Evolutionary conservation across 2,888 invertebrate species (phyloP), one percentile per base, ranked within the genome.

Genomic region (Eledona agricola): DNA sequence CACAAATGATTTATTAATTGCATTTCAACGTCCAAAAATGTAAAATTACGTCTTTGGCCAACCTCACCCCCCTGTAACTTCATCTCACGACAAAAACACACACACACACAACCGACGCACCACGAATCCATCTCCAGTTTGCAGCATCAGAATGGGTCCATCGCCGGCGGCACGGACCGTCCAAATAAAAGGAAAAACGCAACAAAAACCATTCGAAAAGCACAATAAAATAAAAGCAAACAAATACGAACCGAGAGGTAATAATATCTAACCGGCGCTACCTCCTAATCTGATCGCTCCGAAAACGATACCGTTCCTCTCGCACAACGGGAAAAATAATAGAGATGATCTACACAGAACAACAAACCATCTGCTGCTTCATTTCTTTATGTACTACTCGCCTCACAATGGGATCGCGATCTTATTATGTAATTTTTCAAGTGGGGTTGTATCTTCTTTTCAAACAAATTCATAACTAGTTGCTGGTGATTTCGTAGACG

Each of bases 341-440:
- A 37, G 47, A 47, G 12, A 12, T 11, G 3, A 32, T 32, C 16
- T 9, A 26, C 25, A 34, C 26, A 9, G 11, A 23, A 40, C 40
- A 50, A 50, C 32, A 50, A 50, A 50, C 38, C 49, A 50, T 50
- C 49, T 50, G 49, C 49, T 50, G 49, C 40, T 19, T 50, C 40
- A 50, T 50, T 40, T 50, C 32, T 38, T 50, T 32, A 11, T 28
- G 15, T 25, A 15, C 17, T n/a, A n/a, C n/a, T n/a, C n/a, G n/a
- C n/a, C n/a, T 47, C 32, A 40, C 49, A 40, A 50, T 40, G 20
- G 40, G 40, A 38, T 32, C 40, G 40, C 40, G 49, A 50, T 40
- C 49, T 50, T 50, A 50, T 50, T 50, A 50, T 50, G 40, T 38
- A 50, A 40, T 50, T 50, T 46, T 32, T 40, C n/a, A 50, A 47